These are phyloP conservation scores for Chrysomela aeneicollis DNA, from an alignment of 2,888 invertebrate genomes.

Conservation along the genomic window DNA sequence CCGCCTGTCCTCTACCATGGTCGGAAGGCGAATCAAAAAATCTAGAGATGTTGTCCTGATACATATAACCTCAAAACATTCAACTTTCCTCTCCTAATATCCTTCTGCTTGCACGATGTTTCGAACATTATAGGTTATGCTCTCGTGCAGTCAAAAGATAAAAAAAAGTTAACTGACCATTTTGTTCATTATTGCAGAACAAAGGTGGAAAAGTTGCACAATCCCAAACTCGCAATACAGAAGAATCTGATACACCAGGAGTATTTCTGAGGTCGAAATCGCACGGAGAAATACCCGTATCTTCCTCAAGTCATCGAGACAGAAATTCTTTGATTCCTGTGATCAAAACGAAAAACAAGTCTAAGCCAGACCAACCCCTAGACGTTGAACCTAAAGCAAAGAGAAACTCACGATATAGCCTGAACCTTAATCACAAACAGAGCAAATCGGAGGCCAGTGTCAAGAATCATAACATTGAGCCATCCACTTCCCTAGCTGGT, in stretches of 20 bases:
- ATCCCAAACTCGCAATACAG: conserved; percentile 28
- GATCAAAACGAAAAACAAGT: conserved; percentile 36
- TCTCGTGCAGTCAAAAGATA: too few relatives aligned
- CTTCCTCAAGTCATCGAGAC: conserved; percentile 39
- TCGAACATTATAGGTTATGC: too few relatives aligned
- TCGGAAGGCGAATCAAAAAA: too few relatives aligned
- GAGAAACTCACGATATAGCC: conserved; percentile 33
- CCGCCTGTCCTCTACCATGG: too few relatives aligned
- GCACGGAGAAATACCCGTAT: conserved; percentile 44
- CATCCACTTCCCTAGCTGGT: conserved; percentile 31
- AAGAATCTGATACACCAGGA: conserved; percentile 24
- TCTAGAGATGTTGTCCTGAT: too few relatives aligned
- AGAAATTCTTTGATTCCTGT: conserved; percentile 29
- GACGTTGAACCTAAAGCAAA: conserved; percentile 35
- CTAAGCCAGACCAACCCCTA: conserved; percentile 26
- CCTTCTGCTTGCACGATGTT: too few relatives aligned
- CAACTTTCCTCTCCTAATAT: too few relatives aligned
- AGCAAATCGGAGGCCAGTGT: conserved; percentile 33
- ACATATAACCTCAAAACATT: too few relatives aligned
- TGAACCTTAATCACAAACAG: conserved; percentile 36
- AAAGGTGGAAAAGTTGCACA: conserved; percentile 37
- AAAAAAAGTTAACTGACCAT: too few relatives aligned
- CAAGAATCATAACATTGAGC: conserved; percentile 34
- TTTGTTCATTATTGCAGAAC: conserved; percentile 27
- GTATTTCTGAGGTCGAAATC: conserved; percentile 44